Percentiles rank a stretch among this genome's conserved stretches.
Evolutionary conservation across 2,797 vertebrate species (phyloP).

Genomic region (Sebastes hubbsi): DNA sequence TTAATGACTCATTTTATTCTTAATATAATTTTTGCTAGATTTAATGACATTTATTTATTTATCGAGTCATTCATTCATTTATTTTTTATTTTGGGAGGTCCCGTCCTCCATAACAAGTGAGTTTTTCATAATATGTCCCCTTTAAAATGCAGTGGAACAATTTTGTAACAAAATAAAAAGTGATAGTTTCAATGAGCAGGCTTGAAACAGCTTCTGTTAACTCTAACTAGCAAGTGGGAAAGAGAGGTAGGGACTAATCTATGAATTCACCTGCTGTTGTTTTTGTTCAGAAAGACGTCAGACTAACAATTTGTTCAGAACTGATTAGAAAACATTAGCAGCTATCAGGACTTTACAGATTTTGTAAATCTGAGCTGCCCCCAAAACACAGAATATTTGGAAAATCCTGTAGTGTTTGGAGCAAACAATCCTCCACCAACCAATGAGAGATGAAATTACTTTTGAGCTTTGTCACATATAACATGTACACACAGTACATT

Average conservation of each 20-base stretch:
- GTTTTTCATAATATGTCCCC: too few species aligned
- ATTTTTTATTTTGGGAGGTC: too few species aligned
- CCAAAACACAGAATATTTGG: slow-evolving; percentile 4
- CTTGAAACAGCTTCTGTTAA: slow-evolving; percentile 47
- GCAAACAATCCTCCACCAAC: background rate
- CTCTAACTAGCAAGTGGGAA: slow-evolving; percentile 6
- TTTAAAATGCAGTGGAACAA: background rate
- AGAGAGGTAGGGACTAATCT: background rate
- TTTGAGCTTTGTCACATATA: background rate
- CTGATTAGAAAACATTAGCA: background rate
- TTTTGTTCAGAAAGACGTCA: background rate
- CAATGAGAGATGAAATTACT: background rate
- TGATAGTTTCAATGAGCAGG: background rate
- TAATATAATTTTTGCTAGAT: too few species aligned
- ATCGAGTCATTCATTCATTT: too few species aligned
- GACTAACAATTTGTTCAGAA: background rate
- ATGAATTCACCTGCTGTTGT: background rate
- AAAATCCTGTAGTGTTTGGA: background rate
- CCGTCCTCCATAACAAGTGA: too few species aligned
- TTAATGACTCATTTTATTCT: too few species aligned
- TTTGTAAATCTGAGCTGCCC: background rate
- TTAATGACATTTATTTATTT: too few species aligned
- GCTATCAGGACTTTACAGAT: background rate
- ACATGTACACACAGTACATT: background rate
- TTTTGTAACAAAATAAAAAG: background rate